Conservation (phyloP, 2,797 vertebrate species). For the Etheostoma perlongum region DNA sequence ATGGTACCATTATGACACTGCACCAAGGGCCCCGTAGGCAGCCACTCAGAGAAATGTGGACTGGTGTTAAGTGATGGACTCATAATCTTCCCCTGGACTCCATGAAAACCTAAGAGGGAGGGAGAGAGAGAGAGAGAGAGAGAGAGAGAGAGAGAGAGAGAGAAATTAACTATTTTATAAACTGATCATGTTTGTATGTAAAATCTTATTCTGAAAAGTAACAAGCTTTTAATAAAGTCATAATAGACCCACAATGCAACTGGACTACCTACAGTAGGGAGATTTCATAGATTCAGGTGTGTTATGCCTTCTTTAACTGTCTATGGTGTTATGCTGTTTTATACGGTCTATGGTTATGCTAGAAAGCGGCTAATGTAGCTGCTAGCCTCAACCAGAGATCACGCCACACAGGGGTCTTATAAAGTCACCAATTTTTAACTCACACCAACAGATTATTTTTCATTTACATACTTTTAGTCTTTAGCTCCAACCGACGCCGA, state of each 20-base stretch:
- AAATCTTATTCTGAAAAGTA: not conserved
- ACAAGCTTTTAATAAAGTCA: not conserved
- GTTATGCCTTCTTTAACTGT: too few relatives aligned
- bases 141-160: too few relatives aligned
- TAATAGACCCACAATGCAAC: not conserved
- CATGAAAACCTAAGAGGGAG: slow-evolving; percentile 55
- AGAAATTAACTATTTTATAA: not conserved
- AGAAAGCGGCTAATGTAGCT: not conserved
- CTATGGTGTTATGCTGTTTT: too few relatives aligned
- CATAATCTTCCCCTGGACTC: slow-evolving; percentile 53
- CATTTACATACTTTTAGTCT: not conserved
- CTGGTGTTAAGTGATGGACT: slow-evolving; percentile 42
- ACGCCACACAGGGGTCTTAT: not conserved
- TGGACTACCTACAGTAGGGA: not conserved
- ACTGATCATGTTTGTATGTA: not conserved
- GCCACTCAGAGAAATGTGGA: slow-evolving; percentile 62
- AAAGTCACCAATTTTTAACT: too few relatives aligned
- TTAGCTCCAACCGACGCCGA: not conserved
- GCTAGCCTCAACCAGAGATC: not conserved
- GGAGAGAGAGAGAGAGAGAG: too few relatives aligned
- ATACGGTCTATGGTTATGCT: too few relatives aligned
- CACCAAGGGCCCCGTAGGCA: slow-evolving; percentile 70
- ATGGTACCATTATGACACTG: slow-evolving; percentile 74
- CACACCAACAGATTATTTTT: not conserved
- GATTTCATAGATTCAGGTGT: not conserved